These are phyloP conservation scores for Drosophila carrolli DNA, from an alignment of 1,140 invertebrate species.

Conservation along the genomic window DNA sequence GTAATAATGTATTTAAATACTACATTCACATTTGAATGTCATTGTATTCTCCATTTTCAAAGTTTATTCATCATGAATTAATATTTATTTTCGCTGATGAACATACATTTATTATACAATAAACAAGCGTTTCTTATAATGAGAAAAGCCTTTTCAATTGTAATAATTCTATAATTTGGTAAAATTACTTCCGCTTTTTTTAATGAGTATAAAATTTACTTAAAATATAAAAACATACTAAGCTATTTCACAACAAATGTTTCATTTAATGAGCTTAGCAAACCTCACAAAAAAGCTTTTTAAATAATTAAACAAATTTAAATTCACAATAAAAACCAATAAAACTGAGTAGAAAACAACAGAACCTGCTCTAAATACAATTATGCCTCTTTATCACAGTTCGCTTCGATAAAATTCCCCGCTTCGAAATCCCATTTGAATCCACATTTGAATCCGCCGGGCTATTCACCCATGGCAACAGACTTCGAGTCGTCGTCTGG, in stretches of 20 bases:
- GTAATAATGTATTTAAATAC: too few relatives aligned
- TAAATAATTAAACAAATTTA: conserved; percentile 6
- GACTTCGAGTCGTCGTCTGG: conserved; percentile 17
- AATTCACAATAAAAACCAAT: neutral
- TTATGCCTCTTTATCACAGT: conserved; percentile 9
- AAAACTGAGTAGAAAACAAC: conserved; percentile 1
- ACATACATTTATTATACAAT: neutral
- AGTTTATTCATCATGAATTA: too few relatives aligned
- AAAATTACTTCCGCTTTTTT: neutral
- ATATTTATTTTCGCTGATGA: too few relatives aligned
- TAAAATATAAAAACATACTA: neutral
- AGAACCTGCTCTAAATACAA: neutral
- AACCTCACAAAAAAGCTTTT: conserved; percentile 4
- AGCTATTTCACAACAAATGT: neutral
- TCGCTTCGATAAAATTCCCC: neutral
- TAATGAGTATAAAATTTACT: neutral
- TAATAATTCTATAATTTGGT: neutral
- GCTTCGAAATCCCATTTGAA: conserved; percentile 26
- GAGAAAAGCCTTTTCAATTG: neutral
- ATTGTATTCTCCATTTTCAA: too few relatives aligned
- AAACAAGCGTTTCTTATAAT: neutral
- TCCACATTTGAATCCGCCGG: conserved; percentile 14
- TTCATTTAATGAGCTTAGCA: neutral
- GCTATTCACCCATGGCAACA: conserved; percentile 44
- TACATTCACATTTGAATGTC: too few relatives aligned